These are phyloP conservation scores for Lydus trimaculatus DNA, from an alignment of 2,888 invertebrate species.

Conservation along the genomic window DNA sequence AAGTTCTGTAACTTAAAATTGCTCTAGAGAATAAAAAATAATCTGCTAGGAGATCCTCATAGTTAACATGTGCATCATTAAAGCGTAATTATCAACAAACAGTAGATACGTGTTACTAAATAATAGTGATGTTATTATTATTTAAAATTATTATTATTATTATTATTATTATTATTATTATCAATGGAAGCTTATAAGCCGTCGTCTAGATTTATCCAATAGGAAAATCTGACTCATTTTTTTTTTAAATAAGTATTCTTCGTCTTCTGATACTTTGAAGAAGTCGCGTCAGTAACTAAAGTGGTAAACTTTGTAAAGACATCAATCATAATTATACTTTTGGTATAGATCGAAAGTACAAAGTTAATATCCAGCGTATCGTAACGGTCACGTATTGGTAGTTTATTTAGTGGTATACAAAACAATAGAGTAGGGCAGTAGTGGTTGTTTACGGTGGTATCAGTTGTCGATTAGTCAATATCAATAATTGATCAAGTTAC, in stretches of 20 bases:
- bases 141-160: too few relatives aligned
- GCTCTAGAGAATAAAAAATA: too few relatives aligned
- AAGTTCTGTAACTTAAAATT: too few relatives aligned
- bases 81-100: too few relatives aligned
- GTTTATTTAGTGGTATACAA: background rate
- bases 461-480: slow-evolving; percentile 9
- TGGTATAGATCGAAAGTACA: background rate
- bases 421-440: background rate
- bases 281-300: background rate
- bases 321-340: slow-evolving; percentile 6
- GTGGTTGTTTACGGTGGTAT: background rate
- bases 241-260: background rate
- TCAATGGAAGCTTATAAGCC: too few relatives aligned
- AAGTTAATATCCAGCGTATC: background rate
- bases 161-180: too few relatives aligned
- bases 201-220: too few relatives aligned
- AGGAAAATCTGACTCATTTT: too few relatives aligned
- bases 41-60: too few relatives aligned
- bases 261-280: background rate
- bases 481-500: slow-evolving; percentile 4
- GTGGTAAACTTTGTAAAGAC: background rate
- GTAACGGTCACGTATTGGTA: background rate
- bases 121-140: too few relatives aligned
- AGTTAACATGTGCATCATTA: too few relatives aligned
- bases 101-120: too few relatives aligned